Percentiles rank a stretch among this genome's conserved stretches.
phyloP scores from a whole-genome alignment of 2,888 invertebrate genomes.

The Ceriagrion tenellum region DNA sequence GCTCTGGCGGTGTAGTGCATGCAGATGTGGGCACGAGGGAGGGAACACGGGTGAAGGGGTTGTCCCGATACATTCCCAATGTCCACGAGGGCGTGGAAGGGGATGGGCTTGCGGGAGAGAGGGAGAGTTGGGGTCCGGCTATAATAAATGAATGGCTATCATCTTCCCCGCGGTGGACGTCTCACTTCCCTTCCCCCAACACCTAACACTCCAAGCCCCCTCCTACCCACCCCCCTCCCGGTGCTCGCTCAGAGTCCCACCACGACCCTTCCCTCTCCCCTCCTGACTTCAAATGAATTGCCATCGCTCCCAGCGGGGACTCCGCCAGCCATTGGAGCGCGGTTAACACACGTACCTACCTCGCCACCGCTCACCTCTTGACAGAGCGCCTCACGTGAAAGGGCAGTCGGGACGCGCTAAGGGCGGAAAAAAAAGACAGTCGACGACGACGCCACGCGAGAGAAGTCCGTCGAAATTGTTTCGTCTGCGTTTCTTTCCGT shows the following conservation, averaged over 20 bases:
- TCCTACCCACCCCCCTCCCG: neutral
- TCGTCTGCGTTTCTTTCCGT: slow-evolving; percentile 19
- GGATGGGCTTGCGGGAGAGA: neutral
- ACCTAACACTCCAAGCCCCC: neutral
- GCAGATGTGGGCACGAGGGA: too few species aligned
- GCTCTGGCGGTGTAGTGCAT: too few species aligned
- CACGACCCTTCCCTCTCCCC: neutral
- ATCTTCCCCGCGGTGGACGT: slow-evolving; percentile 51
- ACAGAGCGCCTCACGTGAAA: neutral
- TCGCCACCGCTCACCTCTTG: neutral
- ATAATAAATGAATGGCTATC: slow-evolving; percentile 61
- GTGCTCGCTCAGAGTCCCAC: neutral
- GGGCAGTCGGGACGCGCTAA: neutral
- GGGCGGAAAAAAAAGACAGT: neutral
- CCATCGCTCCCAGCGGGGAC: slow-evolving; percentile 58
- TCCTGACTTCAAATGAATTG: slow-evolving; percentile 62
- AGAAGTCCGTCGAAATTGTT: slow-evolving; percentile 19
- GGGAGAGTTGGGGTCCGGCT: neutral
- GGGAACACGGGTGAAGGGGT: too few species aligned
- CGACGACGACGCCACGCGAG: slow-evolving; percentile 24
- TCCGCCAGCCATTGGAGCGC: neutral
- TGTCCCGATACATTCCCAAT: neutral
- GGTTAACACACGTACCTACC: neutral
- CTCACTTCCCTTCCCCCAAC: neutral
- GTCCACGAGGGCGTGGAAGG: slow-evolving; percentile 22